phyloP scores from a whole-genome alignment of 53 echinoderm and acorn worm species.

The Temnopleurus reevesii region DNA sequence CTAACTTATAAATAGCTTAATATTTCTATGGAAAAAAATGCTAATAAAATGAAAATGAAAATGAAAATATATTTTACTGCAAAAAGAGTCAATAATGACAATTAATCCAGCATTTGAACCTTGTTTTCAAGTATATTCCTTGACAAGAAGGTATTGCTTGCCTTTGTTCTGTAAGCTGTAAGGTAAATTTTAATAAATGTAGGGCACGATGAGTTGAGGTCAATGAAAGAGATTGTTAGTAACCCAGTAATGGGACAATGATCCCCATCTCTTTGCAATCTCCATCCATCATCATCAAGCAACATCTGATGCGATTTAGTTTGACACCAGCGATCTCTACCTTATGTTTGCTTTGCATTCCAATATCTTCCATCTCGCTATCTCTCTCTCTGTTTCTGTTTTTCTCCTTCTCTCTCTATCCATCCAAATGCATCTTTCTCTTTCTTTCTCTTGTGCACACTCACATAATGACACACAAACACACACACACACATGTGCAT shows the following conservation, averaged over 20 bases:
- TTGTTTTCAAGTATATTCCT: too few relatives aligned
- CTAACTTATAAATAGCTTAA: too few relatives aligned
- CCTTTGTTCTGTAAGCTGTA: neutral
- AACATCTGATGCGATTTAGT: conserved; percentile 10
- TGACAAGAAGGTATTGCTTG: neutral
- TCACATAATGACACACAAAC: too few relatives aligned
- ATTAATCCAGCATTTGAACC: too few relatives aligned
- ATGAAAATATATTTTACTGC: too few relatives aligned
- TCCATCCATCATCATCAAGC: conserved; percentile 1
- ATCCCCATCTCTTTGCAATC: conserved; percentile 29
- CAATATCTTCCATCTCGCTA: neutral
- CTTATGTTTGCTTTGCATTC: neutral
- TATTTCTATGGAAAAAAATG: too few relatives aligned
- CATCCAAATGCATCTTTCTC: too few relatives aligned
- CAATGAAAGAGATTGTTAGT: neutral
- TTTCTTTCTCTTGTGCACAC: too few relatives aligned
- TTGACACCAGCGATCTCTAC: conserved; percentile 7
- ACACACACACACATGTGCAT: too few relatives aligned
- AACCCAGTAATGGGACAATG: conserved; percentile 16
- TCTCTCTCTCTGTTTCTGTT: neutral
- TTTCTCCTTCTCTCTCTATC: neutral
- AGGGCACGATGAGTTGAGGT: neutral
- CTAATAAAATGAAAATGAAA: too few relatives aligned
- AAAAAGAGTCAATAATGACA: too few relatives aligned
- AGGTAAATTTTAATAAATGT: conserved; percentile 4